Conservation (phyloP, 2,797 vertebrate genomes). For the Molothrus aeneus region DNA sequence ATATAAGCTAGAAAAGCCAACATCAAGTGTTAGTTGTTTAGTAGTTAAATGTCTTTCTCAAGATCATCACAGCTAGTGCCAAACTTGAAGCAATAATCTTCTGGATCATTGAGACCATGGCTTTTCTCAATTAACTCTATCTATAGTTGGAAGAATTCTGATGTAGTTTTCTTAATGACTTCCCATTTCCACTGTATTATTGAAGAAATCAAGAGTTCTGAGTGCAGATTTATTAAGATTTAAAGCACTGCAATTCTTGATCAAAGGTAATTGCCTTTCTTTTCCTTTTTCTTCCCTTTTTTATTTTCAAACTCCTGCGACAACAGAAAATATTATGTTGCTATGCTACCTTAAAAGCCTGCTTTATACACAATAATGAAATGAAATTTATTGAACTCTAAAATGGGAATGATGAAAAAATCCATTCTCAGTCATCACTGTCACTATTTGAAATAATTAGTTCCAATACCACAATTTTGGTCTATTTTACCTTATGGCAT, state of each 20-base stretch:
- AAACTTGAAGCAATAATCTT: neutral
- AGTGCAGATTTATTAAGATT: neutral
- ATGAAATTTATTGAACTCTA: neutral
- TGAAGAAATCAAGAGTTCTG: neutral
- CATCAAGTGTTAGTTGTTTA: neutral
- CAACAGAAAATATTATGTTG: neutral
- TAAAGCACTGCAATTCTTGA: neutral
- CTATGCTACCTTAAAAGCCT: neutral
- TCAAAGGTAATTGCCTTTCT: neutral
- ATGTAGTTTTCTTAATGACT: neutral
- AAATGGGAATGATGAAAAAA: neutral
- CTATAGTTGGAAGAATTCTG: neutral
- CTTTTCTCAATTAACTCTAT: neutral
- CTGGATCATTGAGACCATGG: neutral
- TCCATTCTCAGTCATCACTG: neutral
- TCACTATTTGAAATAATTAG: neutral
- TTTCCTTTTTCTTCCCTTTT: neutral
- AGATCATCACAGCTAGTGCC: neutral
- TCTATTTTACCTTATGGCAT: neutral
- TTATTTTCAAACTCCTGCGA: neutral
- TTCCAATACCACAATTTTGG: neutral
- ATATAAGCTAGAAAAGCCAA: neutral
- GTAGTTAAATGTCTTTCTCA: neutral
- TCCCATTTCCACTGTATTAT: neutral
- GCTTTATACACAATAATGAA: neutral